phyloP scores from a whole-genome alignment of 2,113 vertebrate genomes.

The Chascanopsetta lugubris region DNA sequence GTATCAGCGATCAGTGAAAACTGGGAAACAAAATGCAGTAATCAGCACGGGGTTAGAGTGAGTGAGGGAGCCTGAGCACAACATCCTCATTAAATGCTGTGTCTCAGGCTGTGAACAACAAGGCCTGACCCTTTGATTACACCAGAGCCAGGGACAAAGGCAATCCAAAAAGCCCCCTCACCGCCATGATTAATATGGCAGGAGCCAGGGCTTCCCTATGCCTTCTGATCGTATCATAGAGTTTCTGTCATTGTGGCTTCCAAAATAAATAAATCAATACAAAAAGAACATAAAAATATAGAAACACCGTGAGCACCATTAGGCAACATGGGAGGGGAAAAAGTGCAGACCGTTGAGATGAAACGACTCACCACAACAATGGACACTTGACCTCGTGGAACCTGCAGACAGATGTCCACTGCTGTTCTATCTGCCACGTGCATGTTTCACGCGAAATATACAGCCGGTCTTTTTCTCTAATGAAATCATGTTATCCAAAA shows the following conservation, averaged over 20 bases:
- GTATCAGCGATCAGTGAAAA: not conserved
- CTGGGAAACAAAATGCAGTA: conserved; percentile 17
- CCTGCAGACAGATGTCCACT: not conserved
- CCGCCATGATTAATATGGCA: conserved; percentile 48
- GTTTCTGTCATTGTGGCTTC: conserved; percentile 46
- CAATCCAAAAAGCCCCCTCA: conserved; percentile 41
- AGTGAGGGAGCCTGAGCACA: conserved; percentile 29
- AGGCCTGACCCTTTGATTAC: conserved; percentile 56
- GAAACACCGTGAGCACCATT: conserved; percentile 29
- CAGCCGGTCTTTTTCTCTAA: too few species aligned
- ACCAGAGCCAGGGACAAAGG: conserved; percentile 49
- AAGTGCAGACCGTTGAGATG: conserved; percentile 6
- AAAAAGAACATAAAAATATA: conserved; percentile 34
- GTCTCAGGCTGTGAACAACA: conserved; percentile 38
- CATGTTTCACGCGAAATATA: not conserved
- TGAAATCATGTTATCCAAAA: too few species aligned
- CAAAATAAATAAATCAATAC: conserved; percentile 58
- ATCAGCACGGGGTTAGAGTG: conserved; percentile 19
- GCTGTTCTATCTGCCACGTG: not conserved
- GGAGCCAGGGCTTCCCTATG: conserved; percentile 12
- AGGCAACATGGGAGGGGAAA: conserved; percentile 15
- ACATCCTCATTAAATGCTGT: conserved; percentile 54
- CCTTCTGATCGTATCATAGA: conserved; percentile 48
- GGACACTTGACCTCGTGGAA: conserved; percentile 21
- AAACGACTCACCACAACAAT: conserved; percentile 22